Evolutionary conservation across 2,797 vertebrate species (phyloP).

Genomic region (Lepilemur ruficaudatus): DNA sequence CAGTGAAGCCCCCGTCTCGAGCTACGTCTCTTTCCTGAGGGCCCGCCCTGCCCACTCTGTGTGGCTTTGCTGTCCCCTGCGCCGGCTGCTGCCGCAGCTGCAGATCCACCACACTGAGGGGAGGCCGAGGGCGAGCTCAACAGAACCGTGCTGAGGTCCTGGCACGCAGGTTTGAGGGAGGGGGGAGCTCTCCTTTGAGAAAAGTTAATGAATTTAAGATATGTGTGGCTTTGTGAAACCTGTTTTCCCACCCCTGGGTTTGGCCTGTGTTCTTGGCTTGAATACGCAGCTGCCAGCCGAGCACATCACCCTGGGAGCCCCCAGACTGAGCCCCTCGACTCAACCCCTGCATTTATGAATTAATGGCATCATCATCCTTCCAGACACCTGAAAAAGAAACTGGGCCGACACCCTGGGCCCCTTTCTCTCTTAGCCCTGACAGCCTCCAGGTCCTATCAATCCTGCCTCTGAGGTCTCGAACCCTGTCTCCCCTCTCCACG

Average conservation of each 20-base stretch:
- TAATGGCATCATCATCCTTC: background rate
- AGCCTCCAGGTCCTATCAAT: background rate
- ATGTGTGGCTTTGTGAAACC: accelerated
- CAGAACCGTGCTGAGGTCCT: background rate
- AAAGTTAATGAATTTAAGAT: background rate
- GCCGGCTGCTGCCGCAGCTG: background rate
- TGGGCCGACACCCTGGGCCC: background rate
- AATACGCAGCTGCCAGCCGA: background rate
- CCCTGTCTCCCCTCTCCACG: background rate
- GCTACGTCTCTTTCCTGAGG: accelerated
- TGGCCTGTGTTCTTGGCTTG: background rate
- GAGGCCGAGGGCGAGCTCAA: accelerated
- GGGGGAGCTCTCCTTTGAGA: background rate
- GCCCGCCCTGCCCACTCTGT: background rate
- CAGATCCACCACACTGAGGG: accelerated
- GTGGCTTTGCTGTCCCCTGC: background rate
- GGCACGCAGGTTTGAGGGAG: accelerated
- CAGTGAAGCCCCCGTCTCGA: background rate
- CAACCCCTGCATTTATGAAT: background rate
- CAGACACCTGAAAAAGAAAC: background rate
- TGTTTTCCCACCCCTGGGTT: background rate
- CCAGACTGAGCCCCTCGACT: background rate
- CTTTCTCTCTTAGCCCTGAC: background rate
- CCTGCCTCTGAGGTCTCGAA: background rate
- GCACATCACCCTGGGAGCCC: accelerated